These are phyloP conservation scores for Coenonympha glycerion DNA, from an alignment of 2,888 invertebrate genomes.

Conservation along the genomic window DNA sequence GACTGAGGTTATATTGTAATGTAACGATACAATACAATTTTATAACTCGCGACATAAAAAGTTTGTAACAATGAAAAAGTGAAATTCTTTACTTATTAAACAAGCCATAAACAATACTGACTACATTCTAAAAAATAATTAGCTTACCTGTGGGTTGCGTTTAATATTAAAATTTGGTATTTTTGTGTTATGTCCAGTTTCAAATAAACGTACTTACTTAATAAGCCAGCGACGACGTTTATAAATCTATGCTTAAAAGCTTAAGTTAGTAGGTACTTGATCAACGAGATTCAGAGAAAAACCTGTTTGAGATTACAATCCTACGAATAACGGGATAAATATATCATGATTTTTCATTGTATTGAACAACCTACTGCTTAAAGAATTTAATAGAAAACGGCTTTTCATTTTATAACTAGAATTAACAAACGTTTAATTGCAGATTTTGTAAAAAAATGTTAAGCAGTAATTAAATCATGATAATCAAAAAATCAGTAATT, in stretches of 20 bases:
- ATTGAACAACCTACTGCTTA: no score
- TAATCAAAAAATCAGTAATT: background rate
- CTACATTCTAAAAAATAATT: conserved; percentile 3
- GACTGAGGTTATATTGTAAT: background rate
- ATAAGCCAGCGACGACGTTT: no score
- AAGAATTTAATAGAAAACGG: no score
- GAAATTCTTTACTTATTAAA: conserved; percentile 6
- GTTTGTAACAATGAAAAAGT: conserved; percentile 7
- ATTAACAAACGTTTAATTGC: background rate
- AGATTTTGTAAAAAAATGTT: background rate
- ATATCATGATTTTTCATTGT: no score
- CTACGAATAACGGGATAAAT: no score
- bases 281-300: no score
- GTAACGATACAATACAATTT: background rate
- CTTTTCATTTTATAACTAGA: no score
- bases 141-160: background rate
- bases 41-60: background rate
- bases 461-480: background rate
- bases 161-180: background rate
- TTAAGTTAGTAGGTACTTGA: no score
- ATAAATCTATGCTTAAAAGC: no score
- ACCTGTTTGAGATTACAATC: no score
- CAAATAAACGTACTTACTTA: no score
- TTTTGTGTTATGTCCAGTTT: background rate
- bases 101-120: conserved; percentile 4